Percentiles rank a stretch among this genome's conserved stretches.
These are phyloP conservation scores for Scytalopus superciliaris DNA, from an alignment of 2,113 vertebrate species.

Conservation along the genomic window DNA sequence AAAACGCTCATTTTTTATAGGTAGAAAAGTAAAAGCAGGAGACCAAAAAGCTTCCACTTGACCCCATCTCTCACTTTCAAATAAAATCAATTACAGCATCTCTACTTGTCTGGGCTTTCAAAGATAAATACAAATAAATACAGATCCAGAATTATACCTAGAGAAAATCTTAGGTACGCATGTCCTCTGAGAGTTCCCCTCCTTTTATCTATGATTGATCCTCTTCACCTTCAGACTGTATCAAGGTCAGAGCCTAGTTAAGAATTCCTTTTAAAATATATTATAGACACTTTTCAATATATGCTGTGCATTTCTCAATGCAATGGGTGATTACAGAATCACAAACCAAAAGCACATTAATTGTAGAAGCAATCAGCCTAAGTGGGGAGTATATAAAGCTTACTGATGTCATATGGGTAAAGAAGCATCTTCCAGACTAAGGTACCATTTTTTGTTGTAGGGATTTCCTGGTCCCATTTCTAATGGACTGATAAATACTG, in stretches of 20 bases:
- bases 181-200: conserved; percentile 48
- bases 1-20: conserved; percentile 37
- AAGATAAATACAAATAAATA: conserved; percentile 67
- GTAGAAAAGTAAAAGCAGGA: conserved; percentile 64
- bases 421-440: neutral
- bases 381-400: neutral
- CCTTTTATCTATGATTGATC: conserved; percentile 74
- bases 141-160: conserved; percentile 36
- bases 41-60: conserved; percentile 61
- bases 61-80: conserved; percentile 63
- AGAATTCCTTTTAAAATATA: conserved; percentile 47
- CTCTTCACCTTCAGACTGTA: conserved; percentile 53
- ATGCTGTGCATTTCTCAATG: conserved; percentile 28
- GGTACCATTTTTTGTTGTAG: neutral
- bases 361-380: conserved; percentile 26
- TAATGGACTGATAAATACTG: neutral
- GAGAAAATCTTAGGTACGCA: conserved; percentile 45
- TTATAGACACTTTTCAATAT: conserved; percentile 24
- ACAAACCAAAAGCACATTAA: conserved; percentile 27
- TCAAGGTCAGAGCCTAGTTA: conserved; percentile 63
- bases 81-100: conserved; percentile 70
- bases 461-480: neutral
- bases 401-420: neutral
- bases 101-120: conserved; percentile 59
- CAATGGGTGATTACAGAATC: neutral